Conservation (phyloP, 2,888 invertebrate genomes). For the Amphipyra tragopoginis region DNA sequence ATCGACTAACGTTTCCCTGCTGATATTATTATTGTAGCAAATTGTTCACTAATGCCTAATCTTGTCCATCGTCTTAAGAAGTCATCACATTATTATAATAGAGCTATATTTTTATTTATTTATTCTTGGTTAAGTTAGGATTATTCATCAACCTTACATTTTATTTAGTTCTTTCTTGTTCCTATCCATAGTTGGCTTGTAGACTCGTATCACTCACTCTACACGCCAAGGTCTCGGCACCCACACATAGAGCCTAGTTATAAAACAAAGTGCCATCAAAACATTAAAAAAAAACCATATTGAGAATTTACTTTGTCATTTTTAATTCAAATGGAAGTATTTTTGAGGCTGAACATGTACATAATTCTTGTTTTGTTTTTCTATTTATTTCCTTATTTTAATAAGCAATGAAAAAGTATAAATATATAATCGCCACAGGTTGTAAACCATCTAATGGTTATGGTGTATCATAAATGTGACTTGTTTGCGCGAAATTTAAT, state of each 20-base stretch:
- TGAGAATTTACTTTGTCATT: conserved; percentile 59
- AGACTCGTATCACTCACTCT: conserved; percentile 51
- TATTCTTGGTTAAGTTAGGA: conserved; percentile 80
- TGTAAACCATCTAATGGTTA: conserved; percentile 77
- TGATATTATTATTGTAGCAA: conserved; percentile 68
- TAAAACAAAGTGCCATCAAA: conserved; percentile 72
- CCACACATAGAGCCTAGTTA: conserved; percentile 57
- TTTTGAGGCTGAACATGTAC: conserved; percentile 83
- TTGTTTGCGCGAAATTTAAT: conserved; percentile 35
- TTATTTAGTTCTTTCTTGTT: conserved; percentile 73
- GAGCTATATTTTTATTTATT: conserved; percentile 83
- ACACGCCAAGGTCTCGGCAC: conserved; percentile 59
- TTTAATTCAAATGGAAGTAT: conserved; percentile 63
- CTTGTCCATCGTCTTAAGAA: conserved; percentile 84
- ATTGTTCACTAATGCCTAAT: conserved; percentile 84
- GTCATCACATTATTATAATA: conserved; percentile 84
- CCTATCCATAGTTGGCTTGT: conserved; percentile 73
- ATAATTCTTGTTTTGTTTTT: conserved; percentile 76
- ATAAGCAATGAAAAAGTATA: conserved; percentile 62
- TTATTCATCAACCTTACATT: conserved; percentile 62
- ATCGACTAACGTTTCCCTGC: conserved; percentile 26
- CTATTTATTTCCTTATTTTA: conserved; percentile 79
- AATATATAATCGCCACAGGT: conserved; percentile 58
- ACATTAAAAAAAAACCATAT: conserved; percentile 54
- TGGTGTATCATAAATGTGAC: conserved; percentile 40